Base-by-base conservation (phyloP, 2,797 vertebrate species). In the Centropyge bicolor region DNA sequence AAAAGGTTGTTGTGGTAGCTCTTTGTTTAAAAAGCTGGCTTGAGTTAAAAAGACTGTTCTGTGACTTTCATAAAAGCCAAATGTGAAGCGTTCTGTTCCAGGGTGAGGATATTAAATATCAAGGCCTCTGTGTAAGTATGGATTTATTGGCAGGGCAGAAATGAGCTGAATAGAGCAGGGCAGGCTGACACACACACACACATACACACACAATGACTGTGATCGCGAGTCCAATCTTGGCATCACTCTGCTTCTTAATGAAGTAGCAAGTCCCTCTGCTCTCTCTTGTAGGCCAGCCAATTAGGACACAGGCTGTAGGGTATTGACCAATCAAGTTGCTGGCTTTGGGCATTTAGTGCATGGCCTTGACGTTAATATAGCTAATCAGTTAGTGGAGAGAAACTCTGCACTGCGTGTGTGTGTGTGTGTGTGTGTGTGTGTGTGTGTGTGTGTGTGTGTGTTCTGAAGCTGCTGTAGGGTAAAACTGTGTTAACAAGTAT, bases 261-360 rank as follows among this genome's bases (percentile, higher is more conserved):
- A 93, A 91, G 87, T 90, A 87, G 87, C 80, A 78, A 92, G 82
- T 90, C 89, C 80, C 82, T 72, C 71, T 87, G 52, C 85, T 88
- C 74, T 79, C 82, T 78, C 80, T 92, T 72, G 46, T 55, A 87
- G 83, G 88, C 84, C 82, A 77, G 82, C 92, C 85, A 91, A 89
- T 93, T 91, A 91, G 83, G 82, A 86, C 72, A 77, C 70, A 76
- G 73, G 77, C 87, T 65, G 41, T 78, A 78, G 89, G 81, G 80
- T 89, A 88, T 90, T 88, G 89, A 78, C 91, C 89, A 93, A 91
- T 90, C 88, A 91, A 81, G 75, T 82, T 80, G 74, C 82, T 81
- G 77, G 80, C 90, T 87, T 70, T 65, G 66, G 52, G 74, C 88
- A 84, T 85, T 88, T 71, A 82, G 70, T 64, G 80, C 73, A 83